A percentile compares a stretch with the other conserved stretches of the same genome.
phyloP scores from a whole-genome alignment of 2,113 vertebrate genomes.

The Rafetus swinhoei region DNA sequence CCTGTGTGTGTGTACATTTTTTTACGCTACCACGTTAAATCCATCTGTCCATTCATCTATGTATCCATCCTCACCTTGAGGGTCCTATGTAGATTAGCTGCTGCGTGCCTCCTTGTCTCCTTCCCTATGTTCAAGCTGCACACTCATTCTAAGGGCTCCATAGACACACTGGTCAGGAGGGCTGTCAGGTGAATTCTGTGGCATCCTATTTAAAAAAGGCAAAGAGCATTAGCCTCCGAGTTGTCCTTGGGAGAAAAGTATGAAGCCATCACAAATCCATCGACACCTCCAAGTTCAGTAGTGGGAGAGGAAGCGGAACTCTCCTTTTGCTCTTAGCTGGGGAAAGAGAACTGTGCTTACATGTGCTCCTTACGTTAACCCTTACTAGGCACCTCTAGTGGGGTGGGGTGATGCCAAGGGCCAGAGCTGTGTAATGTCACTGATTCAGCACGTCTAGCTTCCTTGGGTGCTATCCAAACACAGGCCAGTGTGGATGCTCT shows the following conservation, averaged over 20 bases:
- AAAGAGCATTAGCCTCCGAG: background rate
- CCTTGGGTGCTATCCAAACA: background rate
- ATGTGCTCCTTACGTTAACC: background rate
- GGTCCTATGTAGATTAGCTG: background rate
- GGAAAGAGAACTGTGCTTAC: background rate
- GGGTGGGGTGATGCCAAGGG: background rate
- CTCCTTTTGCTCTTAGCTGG: background rate
- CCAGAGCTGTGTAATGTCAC: background rate
- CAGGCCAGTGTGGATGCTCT: background rate
- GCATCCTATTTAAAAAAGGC: background rate
- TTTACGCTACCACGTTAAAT: background rate
- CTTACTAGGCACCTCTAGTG: background rate
- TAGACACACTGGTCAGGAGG: background rate
- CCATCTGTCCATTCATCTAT: too few relatives aligned
- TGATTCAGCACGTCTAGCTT: background rate
- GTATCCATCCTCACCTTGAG: too few relatives aligned
- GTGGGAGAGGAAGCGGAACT: accelerated
- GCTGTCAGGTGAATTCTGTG: background rate
- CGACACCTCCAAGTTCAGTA: background rate
- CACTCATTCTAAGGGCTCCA: background rate
- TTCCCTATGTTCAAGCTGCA: background rate
- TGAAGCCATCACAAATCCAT: background rate
- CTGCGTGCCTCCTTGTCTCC: background rate
- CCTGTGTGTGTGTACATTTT: background rate
- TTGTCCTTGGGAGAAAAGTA: background rate